Evolutionary conservation across 2,797 vertebrate species (phyloP), one percentile per base, ranked within the genome.

Genomic region (Microchirus variegatus): DNA sequence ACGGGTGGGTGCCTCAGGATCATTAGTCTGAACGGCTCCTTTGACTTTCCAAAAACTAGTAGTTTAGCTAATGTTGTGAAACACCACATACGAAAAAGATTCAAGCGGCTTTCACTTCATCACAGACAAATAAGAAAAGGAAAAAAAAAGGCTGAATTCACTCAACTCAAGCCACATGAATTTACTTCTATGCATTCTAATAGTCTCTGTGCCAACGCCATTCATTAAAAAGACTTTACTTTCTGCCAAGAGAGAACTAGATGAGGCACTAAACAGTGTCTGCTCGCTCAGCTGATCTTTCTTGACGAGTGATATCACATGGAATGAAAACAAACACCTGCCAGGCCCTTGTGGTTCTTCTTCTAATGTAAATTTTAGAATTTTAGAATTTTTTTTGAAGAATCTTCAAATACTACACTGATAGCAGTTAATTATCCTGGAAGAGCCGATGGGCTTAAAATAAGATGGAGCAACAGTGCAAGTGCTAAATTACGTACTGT

Each of bases 251-350:
- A 11, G 61, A 56, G 67, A 72, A 75, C 68, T 72, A 75, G 82
- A 83, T 86, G 77, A 77, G 80, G 82, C 82, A 71, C 57, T 67
- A 50, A 74, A 81, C 69, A 53, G 5, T 7, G 76, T 67, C 41
- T 70, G 67, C 66, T 77, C 67, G 6, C 76, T 86, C 76, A 74
- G 75, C 48, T 22, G 62, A 74, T 83, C 57, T 59, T 35, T 77
- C 35, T 43, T 64, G 82, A 77, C 72, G 82, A 87, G 35, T 58
- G 75, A 81, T 78, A 54, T 81, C 75, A 77, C 72, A 60, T 52
- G 52, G 61, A 80, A 84, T 79, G 63, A 83, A 80, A 83, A 85
- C 73, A 71, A 87, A 75, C 79, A 89, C 80, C 85, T 79, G 82
- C 87, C 85, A 63, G 67, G 16, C 61, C 22, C 22, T 22, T 22